Evolutionary conservation across 2,113 vertebrate genomes (phyloP).

Genomic region (Oryctolagus cuniculus): mOryCun1.1 NC_091435.1:163671001-163671500

Average conservation of each 20-base stretch:
- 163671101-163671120: constrained; percentile 20
- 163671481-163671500: neutral
- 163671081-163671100: neutral
- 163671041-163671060: neutral
- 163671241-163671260: neutral
- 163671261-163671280: neutral
- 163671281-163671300: neutral
- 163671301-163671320: constrained; percentile 1
- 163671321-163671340: neutral
- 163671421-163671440: neutral
- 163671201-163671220: constrained; percentile 5
- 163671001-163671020: neutral
- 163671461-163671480: neutral
- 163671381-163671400: constrained; percentile 13
- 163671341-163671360: constrained; percentile 10
- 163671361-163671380: neutral
- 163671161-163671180: neutral
- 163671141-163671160: neutral
- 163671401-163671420: neutral
- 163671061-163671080: constrained; percentile 14
- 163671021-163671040: neutral
- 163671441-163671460: neutral
- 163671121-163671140: neutral
- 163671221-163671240: neutral
- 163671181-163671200: constrained; percentile 1